Evolutionary conservation across 2,113 vertebrate species (phyloP), one percentile per base, ranked within the genome.

Genomic region (Oryzias woworae): DNA sequence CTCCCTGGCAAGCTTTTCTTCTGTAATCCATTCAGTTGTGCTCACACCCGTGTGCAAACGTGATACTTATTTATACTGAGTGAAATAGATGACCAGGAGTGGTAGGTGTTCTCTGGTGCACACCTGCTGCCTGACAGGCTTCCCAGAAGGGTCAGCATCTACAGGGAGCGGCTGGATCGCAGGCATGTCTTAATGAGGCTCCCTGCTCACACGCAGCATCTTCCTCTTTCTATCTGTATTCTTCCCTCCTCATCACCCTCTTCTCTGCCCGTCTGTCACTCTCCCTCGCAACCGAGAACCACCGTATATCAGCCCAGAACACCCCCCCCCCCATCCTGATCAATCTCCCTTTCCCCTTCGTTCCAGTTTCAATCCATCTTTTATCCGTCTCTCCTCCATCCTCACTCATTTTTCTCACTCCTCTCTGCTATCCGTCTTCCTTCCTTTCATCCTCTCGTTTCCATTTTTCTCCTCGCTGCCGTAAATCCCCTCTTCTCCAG

Each of bases 121-220:
- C 17, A 46, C 14, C 14, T 15, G 44, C 17, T 4, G 45, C n/a
- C 14, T 44, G 42, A 28, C 5, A 28, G 26, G 26, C 7, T 28
- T 28, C 26, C 26, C 26, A 28, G 26, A 28, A 28, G 26, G 26
- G 26, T 28, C 26, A 28, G 26, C 26, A 28, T 28, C 26, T 28
- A 28, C 26, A 28, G 26, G 26, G 26, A 28, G 26, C 26, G 80
- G 80, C 71, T 26, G 72, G 82, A 73, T 67, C 61, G 69, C 78
- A 84, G 82, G 31, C 78, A 17, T 71, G 76, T 85, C 82, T 82
- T 86, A 83, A 88, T 83, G 82, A 85, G 84, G 73, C 66, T 77
- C 67, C 66, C 54, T 74, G 56, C 45, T 31, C 72, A 48, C 52
- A 47, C 53, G 18, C 48, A n/a, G 18, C 59, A 55, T 74, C 46